A percentile compares a stretch with the other conserved stretches of the same genome.
Evolutionary conservation across 2,888 invertebrate species (phyloP).

Genomic region (Clusia tigrina): DNA sequence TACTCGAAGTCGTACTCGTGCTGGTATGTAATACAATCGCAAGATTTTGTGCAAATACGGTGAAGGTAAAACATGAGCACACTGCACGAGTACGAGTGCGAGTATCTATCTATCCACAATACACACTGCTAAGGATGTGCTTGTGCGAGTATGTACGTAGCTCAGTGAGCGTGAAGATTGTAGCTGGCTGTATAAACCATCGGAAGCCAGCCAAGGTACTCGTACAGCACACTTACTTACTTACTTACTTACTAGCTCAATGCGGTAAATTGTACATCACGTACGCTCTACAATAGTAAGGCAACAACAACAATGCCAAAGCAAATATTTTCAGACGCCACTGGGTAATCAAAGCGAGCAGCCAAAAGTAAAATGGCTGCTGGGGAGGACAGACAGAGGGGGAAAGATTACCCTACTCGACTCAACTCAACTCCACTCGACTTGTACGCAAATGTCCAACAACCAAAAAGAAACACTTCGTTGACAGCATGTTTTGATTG

Average conservation of each 20-base stretch:
- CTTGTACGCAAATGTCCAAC: no score
- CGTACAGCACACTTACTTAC: not conserved
- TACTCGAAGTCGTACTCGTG: no score
- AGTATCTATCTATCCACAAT: no score
- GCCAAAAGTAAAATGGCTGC: not conserved
- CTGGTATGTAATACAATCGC: no score
- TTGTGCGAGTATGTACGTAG: not conserved
- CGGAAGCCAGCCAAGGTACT: no score
- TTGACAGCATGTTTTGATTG: no score
- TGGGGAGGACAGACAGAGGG: not conserved
- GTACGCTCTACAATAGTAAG: not conserved
- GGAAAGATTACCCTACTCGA: no score
- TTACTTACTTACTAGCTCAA: not conserved
- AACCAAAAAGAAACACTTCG: no score
- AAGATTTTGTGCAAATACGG: not conserved
- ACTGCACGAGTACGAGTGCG: not conserved
- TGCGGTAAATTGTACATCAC: conserved; percentile 3
- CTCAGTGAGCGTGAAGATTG: not conserved
- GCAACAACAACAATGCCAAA: not conserved
- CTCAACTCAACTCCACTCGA: no score
- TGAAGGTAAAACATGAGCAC: not conserved
- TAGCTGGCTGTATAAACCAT: not conserved
- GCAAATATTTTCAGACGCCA: not conserved
- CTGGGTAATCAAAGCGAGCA: not conserved
- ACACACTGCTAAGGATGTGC: no score